These are phyloP conservation scores for Araneus ventricosus DNA, from an alignment of 1,140 invertebrate species.

Conservation along the genomic window DNA sequence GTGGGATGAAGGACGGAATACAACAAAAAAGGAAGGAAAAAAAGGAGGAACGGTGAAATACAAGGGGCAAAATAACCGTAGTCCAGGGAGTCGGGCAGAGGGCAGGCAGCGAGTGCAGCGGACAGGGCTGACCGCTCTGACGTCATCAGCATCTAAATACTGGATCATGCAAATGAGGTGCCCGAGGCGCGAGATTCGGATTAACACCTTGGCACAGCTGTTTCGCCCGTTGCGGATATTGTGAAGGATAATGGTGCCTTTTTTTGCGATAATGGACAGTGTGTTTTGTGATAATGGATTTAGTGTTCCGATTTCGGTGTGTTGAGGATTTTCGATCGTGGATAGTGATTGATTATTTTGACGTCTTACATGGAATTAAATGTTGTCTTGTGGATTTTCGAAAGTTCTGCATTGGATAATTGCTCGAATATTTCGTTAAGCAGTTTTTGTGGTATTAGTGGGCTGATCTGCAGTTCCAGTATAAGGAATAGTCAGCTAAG, in stretches of 20 bases:
- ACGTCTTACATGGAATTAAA: too few relatives aligned
- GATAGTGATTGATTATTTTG: too few relatives aligned
- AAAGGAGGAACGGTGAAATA: conserved; percentile 13
- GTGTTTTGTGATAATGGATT: neutral
- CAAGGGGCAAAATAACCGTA: neutral
- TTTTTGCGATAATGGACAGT: neutral
- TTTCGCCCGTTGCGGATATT: neutral
- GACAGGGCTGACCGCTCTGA: conserved; percentile 1
- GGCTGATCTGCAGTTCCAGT: too few relatives aligned
- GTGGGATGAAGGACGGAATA: conserved; percentile 5
- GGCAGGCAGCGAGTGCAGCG: neutral
- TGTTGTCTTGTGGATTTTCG: too few relatives aligned
- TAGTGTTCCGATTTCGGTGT: neutral
- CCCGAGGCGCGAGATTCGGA: conserved; percentile 16
- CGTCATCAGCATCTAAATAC: conserved; percentile 35
- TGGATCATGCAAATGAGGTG: conserved; percentile 20
- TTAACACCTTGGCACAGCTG: neutral
- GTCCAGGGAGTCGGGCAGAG: conserved; percentile 41
- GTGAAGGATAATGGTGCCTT: neutral
- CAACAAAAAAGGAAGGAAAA: conserved; percentile 4
- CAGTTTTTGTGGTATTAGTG: too few relatives aligned
- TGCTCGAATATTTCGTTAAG: too few relatives aligned
- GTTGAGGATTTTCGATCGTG: neutral
- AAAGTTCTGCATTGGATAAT: too few relatives aligned
- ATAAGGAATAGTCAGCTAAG: too few relatives aligned